Conservation (phyloP, 2,888 invertebrate genomes). For the Hypsopygia costalis region DNA sequence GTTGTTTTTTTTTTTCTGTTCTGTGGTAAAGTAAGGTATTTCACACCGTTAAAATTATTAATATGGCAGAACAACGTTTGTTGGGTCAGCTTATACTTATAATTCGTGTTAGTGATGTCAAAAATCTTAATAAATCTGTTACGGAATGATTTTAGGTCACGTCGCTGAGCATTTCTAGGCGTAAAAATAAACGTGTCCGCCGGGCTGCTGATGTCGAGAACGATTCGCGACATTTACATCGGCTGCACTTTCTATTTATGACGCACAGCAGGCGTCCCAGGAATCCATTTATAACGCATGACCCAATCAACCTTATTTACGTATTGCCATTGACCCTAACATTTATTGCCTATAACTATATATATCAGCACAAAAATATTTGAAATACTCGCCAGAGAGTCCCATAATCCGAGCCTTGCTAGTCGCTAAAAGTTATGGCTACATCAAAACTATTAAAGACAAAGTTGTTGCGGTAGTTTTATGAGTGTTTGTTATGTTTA, state of each 20-base stretch:
- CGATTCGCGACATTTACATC: slow-evolving; percentile 64
- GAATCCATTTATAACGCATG: slow-evolving; percentile 14
- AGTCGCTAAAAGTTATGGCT: background rate
- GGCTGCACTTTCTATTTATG: slow-evolving; percentile 70
- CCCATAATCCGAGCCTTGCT: background rate
- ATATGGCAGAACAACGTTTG: too few relatives aligned
- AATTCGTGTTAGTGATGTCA: too few relatives aligned
- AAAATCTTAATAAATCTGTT: slow-evolving; percentile 28
- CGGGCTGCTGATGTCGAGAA: slow-evolving; percentile 23
- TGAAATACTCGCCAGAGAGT: background rate
- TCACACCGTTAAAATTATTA: too few relatives aligned
- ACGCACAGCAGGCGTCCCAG: slow-evolving; percentile 38
- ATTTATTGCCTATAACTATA: background rate
- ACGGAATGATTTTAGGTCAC: slow-evolving; percentile 49
- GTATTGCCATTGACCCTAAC: background rate
- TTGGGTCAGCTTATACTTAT: too few relatives aligned
- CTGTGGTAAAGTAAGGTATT: too few relatives aligned
- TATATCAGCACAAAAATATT: background rate
- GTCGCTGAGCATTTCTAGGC: slow-evolving; percentile 36
- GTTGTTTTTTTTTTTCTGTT: too few relatives aligned
- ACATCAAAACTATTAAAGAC: too few relatives aligned
- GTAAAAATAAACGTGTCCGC: slow-evolving; percentile 55
- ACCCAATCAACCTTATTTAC: slow-evolving; percentile 10
- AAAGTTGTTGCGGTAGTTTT: too few relatives aligned
- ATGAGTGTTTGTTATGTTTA: slow-evolving; percentile 21